Conservation (phyloP, 2,113 vertebrate genomes). For the Corvus moneduloides region DNA sequence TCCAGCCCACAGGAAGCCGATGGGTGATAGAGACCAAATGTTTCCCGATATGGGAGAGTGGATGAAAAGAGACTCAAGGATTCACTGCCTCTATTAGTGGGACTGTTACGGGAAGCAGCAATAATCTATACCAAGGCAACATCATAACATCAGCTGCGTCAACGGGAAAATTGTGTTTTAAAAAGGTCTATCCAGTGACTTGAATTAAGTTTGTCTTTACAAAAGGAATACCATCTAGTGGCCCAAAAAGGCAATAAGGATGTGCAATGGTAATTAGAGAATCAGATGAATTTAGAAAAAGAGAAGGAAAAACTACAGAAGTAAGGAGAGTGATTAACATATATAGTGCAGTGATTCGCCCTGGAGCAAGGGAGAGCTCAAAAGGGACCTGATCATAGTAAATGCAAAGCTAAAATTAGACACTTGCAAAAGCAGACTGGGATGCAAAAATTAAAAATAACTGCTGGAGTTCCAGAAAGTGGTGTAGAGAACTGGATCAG, state of each 20-base stretch:
- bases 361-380: constrained; percentile 50
- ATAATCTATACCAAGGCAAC: not conserved
- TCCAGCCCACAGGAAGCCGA: constrained; percentile 27
- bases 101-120: not conserved
- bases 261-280: not conserved
- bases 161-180: not conserved
- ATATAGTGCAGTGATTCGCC: constrained; percentile 22
- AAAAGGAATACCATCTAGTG: constrained; percentile 66
- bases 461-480: constrained; percentile 21
- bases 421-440: constrained; percentile 30
- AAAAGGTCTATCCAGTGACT: not conserved
- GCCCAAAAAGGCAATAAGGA: constrained; percentile 42
- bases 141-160: not conserved
- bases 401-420: constrained; percentile 53
- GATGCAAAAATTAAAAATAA: constrained; percentile 62
- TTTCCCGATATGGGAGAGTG: not conserved
- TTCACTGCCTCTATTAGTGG: not conserved
- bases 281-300: not conserved
- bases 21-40: constrained; percentile 46
- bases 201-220: constrained; percentile 10
- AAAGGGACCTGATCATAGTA: constrained; percentile 40
- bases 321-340: constrained; percentile 8
- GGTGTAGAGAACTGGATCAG: not conserved
- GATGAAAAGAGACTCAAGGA: not conserved
- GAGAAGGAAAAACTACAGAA: not conserved